phyloP scores from a whole-genome alignment of 2,797 vertebrate species.

The Sebastes hopkinsi region DNA sequence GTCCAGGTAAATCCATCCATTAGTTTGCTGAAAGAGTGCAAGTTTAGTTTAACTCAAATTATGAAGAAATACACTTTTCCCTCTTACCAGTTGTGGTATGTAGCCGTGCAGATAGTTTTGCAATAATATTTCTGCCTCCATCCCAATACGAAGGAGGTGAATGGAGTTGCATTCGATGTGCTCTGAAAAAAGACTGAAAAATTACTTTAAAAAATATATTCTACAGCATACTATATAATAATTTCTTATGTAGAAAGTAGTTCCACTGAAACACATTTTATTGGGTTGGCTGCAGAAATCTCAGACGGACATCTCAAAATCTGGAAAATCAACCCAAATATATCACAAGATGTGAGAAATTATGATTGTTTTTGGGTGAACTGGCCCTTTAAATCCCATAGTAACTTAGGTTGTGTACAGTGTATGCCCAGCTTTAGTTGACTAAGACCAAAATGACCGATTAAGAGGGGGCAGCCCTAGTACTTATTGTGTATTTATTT shows the following conservation, averaged over 20 bases:
- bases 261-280: background rate
- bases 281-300: background rate
- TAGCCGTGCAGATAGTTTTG: background rate
- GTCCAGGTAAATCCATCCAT: constrained; percentile 87
- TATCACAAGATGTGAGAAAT: background rate
- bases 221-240: background rate
- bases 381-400: background rate
- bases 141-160: background rate
- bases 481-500: background rate
- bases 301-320: background rate
- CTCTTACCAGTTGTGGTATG: background rate
- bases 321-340: background rate
- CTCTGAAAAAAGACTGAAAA: background rate
- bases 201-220: background rate
- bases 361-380: background rate
- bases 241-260: background rate
- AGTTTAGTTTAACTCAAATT: background rate
- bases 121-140: background rate
- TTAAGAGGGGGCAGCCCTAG: no score
- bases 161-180: background rate
- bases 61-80: background rate
- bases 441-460: no score
- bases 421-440: no score
- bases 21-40: background rate
- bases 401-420: background rate